These are phyloP conservation scores for Rhinichthys klamathensis DNA, from an alignment of 2,113 vertebrate genomes.

Conservation along the genomic window DNA sequence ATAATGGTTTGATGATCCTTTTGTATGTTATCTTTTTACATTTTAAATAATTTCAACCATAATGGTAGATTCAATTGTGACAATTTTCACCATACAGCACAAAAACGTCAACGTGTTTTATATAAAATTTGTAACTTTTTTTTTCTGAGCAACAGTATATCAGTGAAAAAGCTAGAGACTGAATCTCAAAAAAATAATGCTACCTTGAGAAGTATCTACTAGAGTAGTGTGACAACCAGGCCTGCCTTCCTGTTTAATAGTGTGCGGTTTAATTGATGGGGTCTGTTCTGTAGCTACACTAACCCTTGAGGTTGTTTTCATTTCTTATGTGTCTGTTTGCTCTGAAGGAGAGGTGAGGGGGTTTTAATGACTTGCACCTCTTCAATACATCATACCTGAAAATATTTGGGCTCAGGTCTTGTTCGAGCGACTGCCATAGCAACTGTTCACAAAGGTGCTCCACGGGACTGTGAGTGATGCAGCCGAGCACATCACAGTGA, in stretches of 20 bases:
- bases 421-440: slow-evolving; percentile 22
- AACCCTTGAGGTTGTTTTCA: background rate
- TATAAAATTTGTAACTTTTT: no score
- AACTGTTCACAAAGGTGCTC: slow-evolving; percentile 37
- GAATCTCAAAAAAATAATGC: background rate
- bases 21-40: no score
- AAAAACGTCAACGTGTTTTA: no score
- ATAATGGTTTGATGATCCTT: no score
- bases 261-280: slow-evolving; percentile 15
- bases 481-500: slow-evolving; percentile 28
- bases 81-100: no score
- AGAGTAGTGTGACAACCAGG: background rate
- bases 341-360: slow-evolving; percentile 27
- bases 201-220: background rate
- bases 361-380: slow-evolving; percentile 32
- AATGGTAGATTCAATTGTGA: no score
- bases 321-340: slow-evolving; percentile 9
- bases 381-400: slow-evolving; percentile 29
- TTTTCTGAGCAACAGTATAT: no score
- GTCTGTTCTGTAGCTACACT: background rate
- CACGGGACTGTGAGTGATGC: slow-evolving; percentile 13
- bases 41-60: no score
- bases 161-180: background rate
- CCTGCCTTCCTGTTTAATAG: background rate
- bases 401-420: slow-evolving; percentile 28